phyloP scores from a whole-genome alignment of 2,888 invertebrate species.

The Maniola hyperantus region DNA sequence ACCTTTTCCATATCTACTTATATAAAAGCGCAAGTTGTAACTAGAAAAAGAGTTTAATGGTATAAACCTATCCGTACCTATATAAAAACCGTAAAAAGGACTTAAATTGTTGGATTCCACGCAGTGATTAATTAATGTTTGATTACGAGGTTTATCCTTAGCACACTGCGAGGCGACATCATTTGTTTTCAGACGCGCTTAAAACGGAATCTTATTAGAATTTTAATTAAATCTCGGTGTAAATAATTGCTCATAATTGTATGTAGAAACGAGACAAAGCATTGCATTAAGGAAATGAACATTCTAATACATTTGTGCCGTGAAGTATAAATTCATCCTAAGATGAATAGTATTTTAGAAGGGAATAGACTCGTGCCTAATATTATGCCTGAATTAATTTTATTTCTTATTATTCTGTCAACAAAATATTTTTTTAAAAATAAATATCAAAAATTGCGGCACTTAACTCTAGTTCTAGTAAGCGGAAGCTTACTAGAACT shows the following conservation, averaged over 20 bases:
- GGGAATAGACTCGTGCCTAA: no score
- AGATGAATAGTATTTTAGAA: background rate
- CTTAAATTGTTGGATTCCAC: slow-evolving; percentile 7
- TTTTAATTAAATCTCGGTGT: slow-evolving; percentile 39
- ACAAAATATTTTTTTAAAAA: no score
- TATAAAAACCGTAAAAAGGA: background rate
- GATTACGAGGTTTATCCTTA: slow-evolving; percentile 30
- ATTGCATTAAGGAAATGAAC: slow-evolving; percentile 17
- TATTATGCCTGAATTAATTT: no score
- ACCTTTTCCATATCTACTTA: no score
- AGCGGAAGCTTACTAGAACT: no score
- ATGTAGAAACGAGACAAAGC: slow-evolving; percentile 14
- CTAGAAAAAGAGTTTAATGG: no score
- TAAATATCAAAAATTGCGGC: no score
- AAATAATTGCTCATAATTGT: slow-evolving; percentile 36
- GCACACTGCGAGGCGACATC: slow-evolving; percentile 35
- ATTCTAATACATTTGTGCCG: slow-evolving; percentile 10
- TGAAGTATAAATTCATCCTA: background rate
- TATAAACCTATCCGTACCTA: no score
- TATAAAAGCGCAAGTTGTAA: no score
- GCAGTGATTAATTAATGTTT: slow-evolving; percentile 63
- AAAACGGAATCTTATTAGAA: slow-evolving; percentile 39
- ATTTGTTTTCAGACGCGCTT: slow-evolving; percentile 37
- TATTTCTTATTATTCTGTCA: no score
- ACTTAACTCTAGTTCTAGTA: no score